These are phyloP conservation scores for Drosophila kohkoa DNA, from an alignment of 1,140 invertebrate species.

Conservation along the genomic window DNA sequence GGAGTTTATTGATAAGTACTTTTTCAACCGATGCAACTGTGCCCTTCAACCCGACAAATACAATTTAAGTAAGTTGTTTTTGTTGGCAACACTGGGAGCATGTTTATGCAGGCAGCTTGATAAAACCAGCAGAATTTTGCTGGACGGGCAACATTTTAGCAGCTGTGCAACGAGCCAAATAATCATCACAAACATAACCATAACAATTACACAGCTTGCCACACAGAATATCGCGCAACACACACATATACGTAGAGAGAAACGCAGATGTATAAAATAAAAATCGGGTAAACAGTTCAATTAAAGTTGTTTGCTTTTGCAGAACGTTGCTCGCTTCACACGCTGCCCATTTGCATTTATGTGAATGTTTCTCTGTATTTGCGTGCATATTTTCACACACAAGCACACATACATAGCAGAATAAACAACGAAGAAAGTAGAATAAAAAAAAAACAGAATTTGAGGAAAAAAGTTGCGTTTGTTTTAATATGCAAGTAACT, in stretches of 20 bases:
- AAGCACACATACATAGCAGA: conserved; percentile 20
- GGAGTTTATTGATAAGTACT: conserved; percentile 6
- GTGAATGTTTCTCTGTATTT: conserved; percentile 51
- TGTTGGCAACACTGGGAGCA: conserved; percentile 15
- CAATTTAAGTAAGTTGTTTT: conserved; percentile 7
- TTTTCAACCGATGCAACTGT: conserved; percentile 8
- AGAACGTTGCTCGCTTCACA: conserved; percentile 66
- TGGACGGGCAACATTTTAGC: conserved; percentile 52
- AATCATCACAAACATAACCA: conserved; percentile 83
- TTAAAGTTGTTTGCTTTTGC: conserved; percentile 81
- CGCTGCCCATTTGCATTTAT: conserved; percentile 78
- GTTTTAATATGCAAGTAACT: conserved; percentile 83
- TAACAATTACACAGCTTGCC: conserved; percentile 77
- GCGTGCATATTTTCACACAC: conserved; percentile 50
- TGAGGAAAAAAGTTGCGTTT: conserved; percentile 74
- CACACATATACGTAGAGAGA: neutral
- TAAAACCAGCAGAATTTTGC: conserved; percentile 31
- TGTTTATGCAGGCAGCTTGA: conserved; percentile 44
- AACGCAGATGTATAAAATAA: conserved; percentile 63
- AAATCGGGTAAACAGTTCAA: conserved; percentile 84
- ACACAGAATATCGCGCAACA: conserved; percentile 43
- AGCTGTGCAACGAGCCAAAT: conserved; percentile 83
- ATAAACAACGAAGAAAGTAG: conserved; percentile 58
- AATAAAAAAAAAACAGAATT: conserved; percentile 4
- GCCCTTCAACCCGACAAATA: neutral